Base-by-base conservation (phyloP, 2,797 vertebrate genomes). In the Phrynocephalus guinanensis region DNA sequence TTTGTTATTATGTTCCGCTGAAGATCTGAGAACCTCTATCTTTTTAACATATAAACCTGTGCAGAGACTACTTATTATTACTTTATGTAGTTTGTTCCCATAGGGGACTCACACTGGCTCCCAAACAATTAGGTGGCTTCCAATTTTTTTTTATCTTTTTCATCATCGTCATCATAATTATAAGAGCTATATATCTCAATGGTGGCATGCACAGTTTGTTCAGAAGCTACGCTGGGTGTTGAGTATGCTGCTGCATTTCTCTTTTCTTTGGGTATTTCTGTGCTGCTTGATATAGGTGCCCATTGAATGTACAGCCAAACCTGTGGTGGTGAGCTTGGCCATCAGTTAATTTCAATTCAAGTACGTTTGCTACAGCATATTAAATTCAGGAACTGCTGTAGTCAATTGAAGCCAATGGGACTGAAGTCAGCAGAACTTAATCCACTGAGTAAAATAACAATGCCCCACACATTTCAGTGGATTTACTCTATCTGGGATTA, bases 11-110 rank as follows among this genome's bases (percentile, higher is more conserved):
- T 88, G 72, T 1, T 92, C 83, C 33, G 0, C 73, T 66, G 56
- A 66, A 89, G 77, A 50, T 84, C 79, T 22, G 44, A 92, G 16
- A 71, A 13, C 82, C 88, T 85, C 15, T 60, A 4, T 88, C 79
- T 86, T 82, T 87, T 75, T 56, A 79, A 24, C 24, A 84, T 28
- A 66, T 9, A 18, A 83, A 22, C 20, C 79, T 63, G 86, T 80
- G 72, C 52, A 89, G 56, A 70, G 28, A 6, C 83, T 87, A 56
- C 13, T 56, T 56, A 56, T 56, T 44, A 44, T 56, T 56, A 56
- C 9, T 56, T 56, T 56, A 56, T 56, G 9, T 13, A 56, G 15
- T 84, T 85, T 90, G 82, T 82, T 38, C 79, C 80, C 85, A 67
- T 70, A 72, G 79, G n/a, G 22, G 50, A 44, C 33, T 52, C 52